Evolutionary conservation across 2,113 vertebrate genomes (phyloP), one percentile per base, ranked within the genome.

Genomic region (Erythrolamprus reginae): DNA sequence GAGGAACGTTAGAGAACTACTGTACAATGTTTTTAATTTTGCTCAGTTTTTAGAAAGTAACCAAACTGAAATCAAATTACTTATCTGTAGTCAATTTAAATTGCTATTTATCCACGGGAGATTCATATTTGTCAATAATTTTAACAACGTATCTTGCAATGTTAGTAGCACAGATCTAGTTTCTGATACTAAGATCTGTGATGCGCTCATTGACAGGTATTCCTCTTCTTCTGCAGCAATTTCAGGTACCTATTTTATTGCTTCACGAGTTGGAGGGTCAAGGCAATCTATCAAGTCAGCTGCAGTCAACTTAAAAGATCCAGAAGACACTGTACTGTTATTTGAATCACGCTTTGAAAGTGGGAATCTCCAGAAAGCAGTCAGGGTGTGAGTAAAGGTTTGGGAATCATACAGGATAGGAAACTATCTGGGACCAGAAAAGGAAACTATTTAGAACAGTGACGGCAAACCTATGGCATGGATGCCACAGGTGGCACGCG

Each of bases 321-420:
- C 96, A 4, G 93, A 97, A 33, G 96, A 98, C 82, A 89, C 95
- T 0, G 96, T 94, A 0, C 96, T 99, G 28, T 96, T 98, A 84
- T 99, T 99, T 1, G 98, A 99, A 90, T 99, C 99, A 0, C 97
- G 98, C 87, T 99, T 99, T 58, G 98, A 99, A 95, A 98, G 99
- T 0, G 98, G 98, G 33, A 99, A 99, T 94, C 98, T 99, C 84
- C 98, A 98, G 92, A 98, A 98, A 93, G 99, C 98, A 0, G 77
- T 98, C 93, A 97, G 97, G 97, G 97, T 98, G 98, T 99, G 94
- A 98, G 98, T 97, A 53, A 82, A 15, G 82, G 53, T 0, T 0
- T 52, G 26, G 17, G 9, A 26, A 2, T 19, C 1, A 23, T 51
- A 12, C 28, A 28, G 8, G 38, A 53, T 38, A n/a, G 61, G 10